Evolutionary conservation across 2,797 vertebrate species (phyloP).

Genomic region (Epinephelus awoara): DNA sequence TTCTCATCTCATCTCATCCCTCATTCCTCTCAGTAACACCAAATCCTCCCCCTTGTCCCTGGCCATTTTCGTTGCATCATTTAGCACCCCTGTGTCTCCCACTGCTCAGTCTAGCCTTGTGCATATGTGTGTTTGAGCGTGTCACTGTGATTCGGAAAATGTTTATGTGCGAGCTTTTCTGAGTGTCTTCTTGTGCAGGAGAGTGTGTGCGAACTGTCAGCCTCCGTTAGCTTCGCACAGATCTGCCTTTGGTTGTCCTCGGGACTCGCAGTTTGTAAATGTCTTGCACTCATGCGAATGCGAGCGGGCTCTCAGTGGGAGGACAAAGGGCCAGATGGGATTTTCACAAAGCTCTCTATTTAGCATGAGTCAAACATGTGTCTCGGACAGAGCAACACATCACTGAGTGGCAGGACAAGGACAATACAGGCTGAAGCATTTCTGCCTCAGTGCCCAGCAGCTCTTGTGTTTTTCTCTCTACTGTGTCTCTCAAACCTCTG

Average conservation of each 20-base stretch:
- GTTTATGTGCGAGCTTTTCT: conserved; percentile 27
- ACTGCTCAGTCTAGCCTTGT: conserved; percentile 26
- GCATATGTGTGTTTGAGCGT: conserved; percentile 42
- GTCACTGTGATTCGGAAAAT: conserved; percentile 42
- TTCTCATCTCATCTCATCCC: conserved; percentile 38
- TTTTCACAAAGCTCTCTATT: conserved; percentile 69
- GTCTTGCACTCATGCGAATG: conserved; percentile 56
- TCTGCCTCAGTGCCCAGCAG: conserved; percentile 35
- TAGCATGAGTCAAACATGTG: conserved; percentile 68
- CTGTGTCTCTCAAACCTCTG: conserved; percentile 25
- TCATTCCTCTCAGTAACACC: conserved; percentile 14
- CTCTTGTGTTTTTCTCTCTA: conserved; percentile 23
- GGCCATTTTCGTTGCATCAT: conserved; percentile 55
- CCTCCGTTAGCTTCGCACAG: conserved; percentile 29
- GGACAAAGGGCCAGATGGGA: conserved; percentile 68
- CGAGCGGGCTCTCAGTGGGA: conserved; percentile 54
- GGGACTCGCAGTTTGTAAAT: conserved; percentile 40
- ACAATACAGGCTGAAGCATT: conserved; percentile 45
- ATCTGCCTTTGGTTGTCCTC: conserved; percentile 50
- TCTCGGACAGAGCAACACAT: conserved; percentile 49
- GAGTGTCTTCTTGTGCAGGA: conserved; percentile 6
- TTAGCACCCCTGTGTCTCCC: conserved; percentile 45
- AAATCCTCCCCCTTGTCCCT: conserved; percentile 30
- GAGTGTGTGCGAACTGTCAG: conserved; percentile 52
- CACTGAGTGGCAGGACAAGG: conserved; percentile 55